These are phyloP conservation scores for Drosophila leontia DNA, from an alignment of 1,140 invertebrate genomes.

Conservation along the genomic window DNA sequence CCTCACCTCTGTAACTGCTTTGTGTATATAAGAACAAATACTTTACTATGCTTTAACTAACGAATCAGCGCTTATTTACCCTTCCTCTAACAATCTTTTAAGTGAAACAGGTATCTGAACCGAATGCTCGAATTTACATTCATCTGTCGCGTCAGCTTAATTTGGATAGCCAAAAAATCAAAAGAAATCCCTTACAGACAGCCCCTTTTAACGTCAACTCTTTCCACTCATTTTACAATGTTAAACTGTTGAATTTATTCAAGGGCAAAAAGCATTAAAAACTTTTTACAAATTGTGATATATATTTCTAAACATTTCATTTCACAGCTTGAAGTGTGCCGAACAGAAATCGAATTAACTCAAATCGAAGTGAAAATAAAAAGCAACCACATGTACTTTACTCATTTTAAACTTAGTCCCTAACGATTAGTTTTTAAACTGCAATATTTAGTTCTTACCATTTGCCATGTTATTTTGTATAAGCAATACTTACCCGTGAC, in stretches of 20 bases:
- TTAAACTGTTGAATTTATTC: conserved; percentile 62
- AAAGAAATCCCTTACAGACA: conserved; percentile 48
- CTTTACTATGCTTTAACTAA: conserved; percentile 38
- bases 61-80: conserved; percentile 31
- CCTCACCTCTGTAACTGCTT: conserved; percentile 65
- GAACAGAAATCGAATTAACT: conserved; percentile 59
- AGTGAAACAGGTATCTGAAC: conserved; percentile 32
- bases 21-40: conserved; percentile 61
- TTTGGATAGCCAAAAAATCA: conserved; percentile 71
- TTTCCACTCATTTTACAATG: conserved; percentile 53
- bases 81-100: conserved; percentile 12
- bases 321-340: conserved; percentile 73
- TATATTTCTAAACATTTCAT: conserved; percentile 83
- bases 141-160: conserved; percentile 44
- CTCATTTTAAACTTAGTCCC: conserved; percentile 49
- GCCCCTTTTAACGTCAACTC: conserved; percentile 31
- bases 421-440: conserved; percentile 60
- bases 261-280: conserved; percentile 67
- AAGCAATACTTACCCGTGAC: conserved; percentile 59
- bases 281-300: conserved; percentile 84
- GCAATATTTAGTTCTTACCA: conserved; percentile 74
- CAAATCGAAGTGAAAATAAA: conserved; percentile 59
- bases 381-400: conserved; percentile 67
- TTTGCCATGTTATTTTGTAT: conserved; percentile 82
- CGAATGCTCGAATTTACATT: conserved; percentile 68